Conservation (phyloP, 2,888 invertebrate species). For the Ennomos fuscantarius region DNA sequence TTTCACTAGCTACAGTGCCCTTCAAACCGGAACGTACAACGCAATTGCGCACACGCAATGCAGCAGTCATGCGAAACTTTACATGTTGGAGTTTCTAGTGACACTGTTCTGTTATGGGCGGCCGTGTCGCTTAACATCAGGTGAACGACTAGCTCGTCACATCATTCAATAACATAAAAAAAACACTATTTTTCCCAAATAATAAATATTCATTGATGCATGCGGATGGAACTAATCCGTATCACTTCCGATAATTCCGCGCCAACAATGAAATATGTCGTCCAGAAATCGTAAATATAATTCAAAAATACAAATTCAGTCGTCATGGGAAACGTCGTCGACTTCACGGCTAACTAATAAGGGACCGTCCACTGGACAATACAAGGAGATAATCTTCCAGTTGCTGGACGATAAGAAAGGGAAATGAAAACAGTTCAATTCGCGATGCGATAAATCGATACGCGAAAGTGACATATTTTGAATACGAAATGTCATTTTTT, state of each 20-base stretch:
- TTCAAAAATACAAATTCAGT: constrained; percentile 67
- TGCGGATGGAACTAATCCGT: constrained; percentile 71
- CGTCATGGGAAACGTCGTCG: constrained; percentile 82
- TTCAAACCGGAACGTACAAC: too few relatives aligned
- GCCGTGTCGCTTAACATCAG: too few relatives aligned
- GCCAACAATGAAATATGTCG: constrained; percentile 63
- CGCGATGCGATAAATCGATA: constrained; percentile 74
- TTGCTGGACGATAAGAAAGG: constrained; percentile 19
- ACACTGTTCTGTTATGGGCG: too few relatives aligned
- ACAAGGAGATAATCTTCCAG: constrained; percentile 44
- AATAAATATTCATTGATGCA: constrained; percentile 54
- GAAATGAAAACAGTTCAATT: constrained; percentile 62
- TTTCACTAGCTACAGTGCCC: too few relatives aligned
- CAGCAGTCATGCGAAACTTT: too few relatives aligned
- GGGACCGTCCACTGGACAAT: constrained; percentile 50
- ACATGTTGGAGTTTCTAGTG: too few relatives aligned
- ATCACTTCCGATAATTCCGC: constrained; percentile 67
- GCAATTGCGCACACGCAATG: too few relatives aligned
- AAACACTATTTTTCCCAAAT: constrained; percentile 10
- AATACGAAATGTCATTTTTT: constrained; percentile 75
- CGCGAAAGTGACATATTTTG: constrained; percentile 81
- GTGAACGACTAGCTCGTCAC: too few relatives aligned
- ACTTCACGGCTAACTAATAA: constrained; percentile 78
- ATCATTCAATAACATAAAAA: too few relatives aligned
- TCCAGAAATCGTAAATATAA: constrained; percentile 69